phyloP scores from a whole-genome alignment of 23 tunicate species.

The Halocynthia roretzi region DNA sequence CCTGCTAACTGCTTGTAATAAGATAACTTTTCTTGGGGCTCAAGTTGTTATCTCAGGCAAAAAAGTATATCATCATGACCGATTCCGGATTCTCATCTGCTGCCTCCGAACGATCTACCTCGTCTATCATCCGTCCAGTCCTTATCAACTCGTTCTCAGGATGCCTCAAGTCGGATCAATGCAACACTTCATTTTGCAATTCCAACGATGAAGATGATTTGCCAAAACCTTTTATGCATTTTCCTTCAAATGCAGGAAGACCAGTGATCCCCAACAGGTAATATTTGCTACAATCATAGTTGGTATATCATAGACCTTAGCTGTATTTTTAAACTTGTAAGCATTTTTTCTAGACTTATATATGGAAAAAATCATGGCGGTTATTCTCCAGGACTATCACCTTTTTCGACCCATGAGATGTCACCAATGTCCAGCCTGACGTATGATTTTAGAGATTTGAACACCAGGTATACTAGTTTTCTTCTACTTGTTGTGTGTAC shows the following conservation, averaged over 20 bases:
- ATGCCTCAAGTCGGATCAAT: conserved; percentile 6
- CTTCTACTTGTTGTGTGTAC: background rate
- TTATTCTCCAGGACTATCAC: conserved; percentile 74
- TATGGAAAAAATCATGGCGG: conserved; percentile 64
- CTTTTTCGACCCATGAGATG: conserved; percentile 74
- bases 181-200: background rate
- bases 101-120: conserved; percentile 64
- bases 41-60: background rate
- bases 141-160: conserved; percentile 34
- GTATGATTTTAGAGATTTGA: conserved; percentile 73
- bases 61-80: conserved; percentile 32
- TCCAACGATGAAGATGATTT: background rate
- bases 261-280: conserved; percentile 54
- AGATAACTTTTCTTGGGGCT: too few relatives aligned
- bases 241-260: conserved; percentile 13
- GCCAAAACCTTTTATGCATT: conserved; percentile 18
- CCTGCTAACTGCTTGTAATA: too few relatives aligned
- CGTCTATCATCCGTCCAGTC: conserved; percentile 44
- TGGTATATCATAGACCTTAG: background rate
- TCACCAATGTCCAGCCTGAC: conserved; percentile 88
- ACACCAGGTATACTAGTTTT: conserved; percentile 54
- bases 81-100: conserved; percentile 94
- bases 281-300: background rate
- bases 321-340: too few relatives aligned
- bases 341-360: conserved; percentile 20